These are phyloP conservation scores for Heterotis niloticus DNA, from an alignment of 2,113 vertebrate genomes.

Conservation along the genomic window DNA sequence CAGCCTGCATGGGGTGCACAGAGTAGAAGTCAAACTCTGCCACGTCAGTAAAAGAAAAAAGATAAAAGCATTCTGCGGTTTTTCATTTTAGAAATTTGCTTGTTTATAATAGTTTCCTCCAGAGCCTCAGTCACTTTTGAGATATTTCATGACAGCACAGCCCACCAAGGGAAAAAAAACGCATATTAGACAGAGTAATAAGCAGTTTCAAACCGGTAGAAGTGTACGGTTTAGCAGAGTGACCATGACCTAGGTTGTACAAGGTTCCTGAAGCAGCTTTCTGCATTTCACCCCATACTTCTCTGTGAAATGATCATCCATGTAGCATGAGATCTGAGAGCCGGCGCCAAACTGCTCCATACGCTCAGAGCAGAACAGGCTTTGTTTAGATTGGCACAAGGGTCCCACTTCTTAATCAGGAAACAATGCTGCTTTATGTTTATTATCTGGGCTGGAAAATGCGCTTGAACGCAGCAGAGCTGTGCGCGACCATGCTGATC, in stretches of 20 bases:
- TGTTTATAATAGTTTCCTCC: no score
- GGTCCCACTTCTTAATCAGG: constrained; percentile 54
- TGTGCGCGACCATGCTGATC: constrained; percentile 32
- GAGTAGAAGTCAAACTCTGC: constrained; percentile 35
- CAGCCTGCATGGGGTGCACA: constrained; percentile 45
- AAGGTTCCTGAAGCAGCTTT: not conserved
- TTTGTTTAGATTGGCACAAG: constrained; percentile 47
- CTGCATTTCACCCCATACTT: not conserved
- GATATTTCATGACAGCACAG: constrained; percentile 8
- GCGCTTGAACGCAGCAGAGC: constrained; percentile 46
- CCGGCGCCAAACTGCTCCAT: constrained; percentile 2
- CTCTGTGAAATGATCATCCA: not conserved
- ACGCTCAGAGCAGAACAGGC: constrained; percentile 24
- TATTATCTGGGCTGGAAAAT: constrained; percentile 62
- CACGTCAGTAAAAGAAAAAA: constrained; percentile 9
- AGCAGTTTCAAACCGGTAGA: no score
- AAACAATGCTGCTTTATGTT: constrained; percentile 58
- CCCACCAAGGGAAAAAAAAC: not conserved
- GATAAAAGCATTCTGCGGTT: not conserved
- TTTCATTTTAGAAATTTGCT: not conserved
- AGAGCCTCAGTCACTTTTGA: not conserved
- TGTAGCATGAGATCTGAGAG: not conserved
- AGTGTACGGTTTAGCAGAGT: not conserved
- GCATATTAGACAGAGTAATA: no score
- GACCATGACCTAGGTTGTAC: not conserved